Percentiles rank a stretch among this genome's conserved stretches.
Conservation (phyloP, 2,113 vertebrate species). For the Vicugna pacos region DNA sequence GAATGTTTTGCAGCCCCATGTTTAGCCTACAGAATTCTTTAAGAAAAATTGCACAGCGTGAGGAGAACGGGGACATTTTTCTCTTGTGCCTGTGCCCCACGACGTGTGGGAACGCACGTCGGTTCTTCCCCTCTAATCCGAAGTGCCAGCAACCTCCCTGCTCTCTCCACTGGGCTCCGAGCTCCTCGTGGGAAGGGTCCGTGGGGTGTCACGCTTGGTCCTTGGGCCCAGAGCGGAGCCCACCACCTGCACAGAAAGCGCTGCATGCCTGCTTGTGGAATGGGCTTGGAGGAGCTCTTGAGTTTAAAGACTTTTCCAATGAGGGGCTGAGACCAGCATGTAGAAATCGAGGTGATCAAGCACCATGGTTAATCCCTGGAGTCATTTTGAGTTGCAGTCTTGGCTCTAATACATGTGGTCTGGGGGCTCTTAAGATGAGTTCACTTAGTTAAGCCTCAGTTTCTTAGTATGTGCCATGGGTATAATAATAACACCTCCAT, state of each 20-base stretch:
- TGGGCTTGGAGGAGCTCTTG: neutral
- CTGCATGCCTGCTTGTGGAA: neutral
- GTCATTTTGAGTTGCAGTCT: neutral
- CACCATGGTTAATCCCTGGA: neutral
- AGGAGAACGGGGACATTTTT: neutral
- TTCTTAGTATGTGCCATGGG: neutral
- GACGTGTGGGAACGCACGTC: fast-evolving
- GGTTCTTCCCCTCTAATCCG: fast-evolving
- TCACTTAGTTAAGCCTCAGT: neutral
- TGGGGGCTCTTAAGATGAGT: neutral
- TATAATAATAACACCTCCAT: neutral
- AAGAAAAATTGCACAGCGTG: neutral
- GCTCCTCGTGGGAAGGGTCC: neutral
- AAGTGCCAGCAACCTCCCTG: neutral
- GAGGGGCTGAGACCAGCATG: neutral
- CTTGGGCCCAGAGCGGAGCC: neutral
- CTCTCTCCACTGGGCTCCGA: neutral
- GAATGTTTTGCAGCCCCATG: conserved; percentile 32
- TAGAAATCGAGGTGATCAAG: neutral
- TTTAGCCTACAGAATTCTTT: conserved; percentile 7
- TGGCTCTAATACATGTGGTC: neutral
- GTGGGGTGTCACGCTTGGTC: neutral
- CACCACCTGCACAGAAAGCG: neutral
- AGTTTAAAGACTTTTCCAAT: neutral
- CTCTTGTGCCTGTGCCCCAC: neutral